Percentiles rank a stretch among this genome's conserved stretches.
Evolutionary conservation across 2,797 vertebrate genomes (phyloP).

Genomic region (Gymnodraco acuticeps): DNA sequence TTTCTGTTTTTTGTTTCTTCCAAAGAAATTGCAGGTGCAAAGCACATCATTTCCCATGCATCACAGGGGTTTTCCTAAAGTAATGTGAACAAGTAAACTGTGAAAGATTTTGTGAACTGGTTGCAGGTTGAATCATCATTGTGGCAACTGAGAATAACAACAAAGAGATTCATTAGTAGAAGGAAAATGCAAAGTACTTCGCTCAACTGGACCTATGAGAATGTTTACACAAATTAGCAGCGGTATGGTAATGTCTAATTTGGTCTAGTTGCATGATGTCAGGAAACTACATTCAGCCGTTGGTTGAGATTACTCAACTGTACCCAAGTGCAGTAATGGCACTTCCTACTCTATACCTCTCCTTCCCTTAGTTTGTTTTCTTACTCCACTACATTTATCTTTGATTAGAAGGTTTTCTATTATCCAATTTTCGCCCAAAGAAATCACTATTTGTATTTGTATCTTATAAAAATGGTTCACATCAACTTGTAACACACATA

Average conservation of each 20-base stretch:
- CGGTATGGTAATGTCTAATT: not conserved
- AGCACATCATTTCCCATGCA: constrained; percentile 23
- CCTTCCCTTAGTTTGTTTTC: not conserved
- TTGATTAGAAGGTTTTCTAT: no score
- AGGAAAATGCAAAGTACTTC: not conserved
- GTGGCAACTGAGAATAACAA: constrained; percentile 3
- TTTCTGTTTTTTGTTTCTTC: constrained; percentile 35
- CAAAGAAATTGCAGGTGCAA: constrained; percentile 21
- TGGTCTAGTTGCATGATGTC: not conserved
- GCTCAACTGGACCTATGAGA: not conserved
- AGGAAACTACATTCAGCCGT: not conserved
- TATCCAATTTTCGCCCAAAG: no score
- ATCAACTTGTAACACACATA: no score
- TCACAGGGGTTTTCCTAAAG: constrained; percentile 42
- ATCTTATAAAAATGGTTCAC: no score
- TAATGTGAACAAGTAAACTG: not conserved
- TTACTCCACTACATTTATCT: not conserved
- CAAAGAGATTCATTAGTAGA: constrained; percentile 4
- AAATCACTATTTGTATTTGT: no score
- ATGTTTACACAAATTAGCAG: not conserved
- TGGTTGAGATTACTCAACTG: not conserved
- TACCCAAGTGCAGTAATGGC: not conserved
- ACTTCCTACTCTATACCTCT: not conserved
- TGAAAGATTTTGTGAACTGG: not conserved
- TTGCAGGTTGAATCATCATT: constrained; percentile 2